These are phyloP conservation scores for Aphaenogaster ashmeadi DNA, from an alignment of 1,140 invertebrate genomes.

Conservation along the genomic window DNA sequence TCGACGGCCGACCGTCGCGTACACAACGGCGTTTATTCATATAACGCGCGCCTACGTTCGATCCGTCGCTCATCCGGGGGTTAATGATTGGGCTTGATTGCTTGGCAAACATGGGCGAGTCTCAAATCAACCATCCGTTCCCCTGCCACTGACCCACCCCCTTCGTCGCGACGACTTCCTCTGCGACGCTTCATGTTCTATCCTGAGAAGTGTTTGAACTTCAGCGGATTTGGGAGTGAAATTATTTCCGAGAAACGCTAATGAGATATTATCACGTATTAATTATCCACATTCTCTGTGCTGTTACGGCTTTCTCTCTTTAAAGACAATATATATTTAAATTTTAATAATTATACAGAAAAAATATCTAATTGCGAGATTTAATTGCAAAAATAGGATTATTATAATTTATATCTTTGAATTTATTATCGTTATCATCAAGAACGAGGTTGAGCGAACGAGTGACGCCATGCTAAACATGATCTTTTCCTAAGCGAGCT, in stretches of 20 bases:
- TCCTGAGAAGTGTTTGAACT: slow-evolving; percentile 45
- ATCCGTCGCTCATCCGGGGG: slow-evolving; percentile 77
- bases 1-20: slow-evolving; percentile 11
- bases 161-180: slow-evolving; percentile 67
- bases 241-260: slow-evolving; percentile 27
- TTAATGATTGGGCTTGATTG: slow-evolving; percentile 87
- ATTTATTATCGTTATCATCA: slow-evolving; percentile 42
- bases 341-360: background rate
- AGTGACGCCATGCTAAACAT: slow-evolving; percentile 44
- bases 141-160: slow-evolving; percentile 55
- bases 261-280: slow-evolving; percentile 15
- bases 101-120: slow-evolving; percentile 86
- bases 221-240: slow-evolving; percentile 18
- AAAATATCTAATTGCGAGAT: background rate
- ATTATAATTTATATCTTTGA: background rate
- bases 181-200: slow-evolving; percentile 44
- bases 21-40: slow-evolving; percentile 77
- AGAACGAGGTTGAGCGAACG: background rate
- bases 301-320: background rate
- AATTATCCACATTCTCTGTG: background rate
- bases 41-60: slow-evolving; percentile 74
- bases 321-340: background rate
- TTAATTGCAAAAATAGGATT: background rate
- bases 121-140: slow-evolving; percentile 72
- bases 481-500: slow-evolving; percentile 52